A percentile compares a stretch with the other conserved stretches of the same genome.
Conservation (phyloP, 2,888 invertebrate species). For the Candidula unifasciata region DNA sequence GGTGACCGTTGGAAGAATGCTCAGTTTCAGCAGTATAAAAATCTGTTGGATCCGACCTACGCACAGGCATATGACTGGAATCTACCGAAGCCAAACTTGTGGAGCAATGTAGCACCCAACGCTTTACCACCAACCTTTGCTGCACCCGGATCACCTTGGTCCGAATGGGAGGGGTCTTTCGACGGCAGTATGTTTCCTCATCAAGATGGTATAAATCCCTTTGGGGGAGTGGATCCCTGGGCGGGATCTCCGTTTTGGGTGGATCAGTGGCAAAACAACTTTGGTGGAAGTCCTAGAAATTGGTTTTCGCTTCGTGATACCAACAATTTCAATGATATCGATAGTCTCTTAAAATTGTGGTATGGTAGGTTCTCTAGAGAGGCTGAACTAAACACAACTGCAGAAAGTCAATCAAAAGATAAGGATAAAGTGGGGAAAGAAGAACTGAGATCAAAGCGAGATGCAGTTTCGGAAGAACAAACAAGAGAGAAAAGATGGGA, state of each 20-base stretch:
- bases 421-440: neutral
- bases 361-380: constrained; percentile 24
- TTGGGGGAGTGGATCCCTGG: neutral
- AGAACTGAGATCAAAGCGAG: neutral
- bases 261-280: neutral
- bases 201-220: neutral
- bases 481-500: constrained; percentile 23
- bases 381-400: neutral
- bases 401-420: neutral
- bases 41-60: neutral
- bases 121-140: neutral
- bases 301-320: constrained; percentile 23
- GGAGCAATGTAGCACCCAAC: neutral
- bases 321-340: neutral
- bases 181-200: neutral
- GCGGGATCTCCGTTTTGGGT: neutral
- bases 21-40: neutral
- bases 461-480: neutral
- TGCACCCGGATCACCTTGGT: neutral
- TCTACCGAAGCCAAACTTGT: neutral
- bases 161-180: neutral
- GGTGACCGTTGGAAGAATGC: neutral
- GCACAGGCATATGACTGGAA: neutral
- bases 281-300: neutral
- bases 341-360: neutral